A percentile compares a stretch with the other conserved stretches of the same genome.
Evolutionary conservation across 2,797 vertebrate genomes (phyloP).

Genomic region (Bradypus variegatus): DNA sequence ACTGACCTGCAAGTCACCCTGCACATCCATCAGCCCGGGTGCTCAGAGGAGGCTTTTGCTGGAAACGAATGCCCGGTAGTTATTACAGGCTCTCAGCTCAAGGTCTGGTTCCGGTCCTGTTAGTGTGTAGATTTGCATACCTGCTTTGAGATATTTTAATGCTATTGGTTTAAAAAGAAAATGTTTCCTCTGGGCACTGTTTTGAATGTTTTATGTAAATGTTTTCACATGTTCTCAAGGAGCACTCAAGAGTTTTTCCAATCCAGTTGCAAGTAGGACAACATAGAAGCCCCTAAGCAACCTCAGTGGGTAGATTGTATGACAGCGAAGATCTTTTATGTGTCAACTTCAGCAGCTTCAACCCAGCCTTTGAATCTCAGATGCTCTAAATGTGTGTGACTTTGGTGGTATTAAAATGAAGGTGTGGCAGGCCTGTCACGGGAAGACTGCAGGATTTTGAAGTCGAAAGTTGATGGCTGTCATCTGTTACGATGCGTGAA

Average conservation of each 20-base stretch:
- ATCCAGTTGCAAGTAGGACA: slow-evolving; percentile 45
- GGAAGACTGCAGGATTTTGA: neutral
- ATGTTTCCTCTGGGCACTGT: slow-evolving; percentile 52
- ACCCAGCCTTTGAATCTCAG: neutral
- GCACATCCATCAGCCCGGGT: no score
- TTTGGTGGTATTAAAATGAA: neutral
- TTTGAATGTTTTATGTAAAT: slow-evolving; percentile 62
- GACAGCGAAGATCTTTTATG: neutral
- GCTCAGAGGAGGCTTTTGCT: neutral
- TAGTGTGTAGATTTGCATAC: slow-evolving; percentile 52
- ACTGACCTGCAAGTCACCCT: neutral
- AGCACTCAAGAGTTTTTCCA: slow-evolving; percentile 47
- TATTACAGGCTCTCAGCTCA: slow-evolving; percentile 9
- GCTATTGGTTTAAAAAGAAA: slow-evolving; percentile 47
- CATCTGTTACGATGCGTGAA: neutral
- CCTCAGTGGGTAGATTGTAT: neutral
- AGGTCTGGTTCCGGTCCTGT: slow-evolving; percentile 48
- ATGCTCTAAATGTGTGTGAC: neutral
- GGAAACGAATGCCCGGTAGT: neutral
- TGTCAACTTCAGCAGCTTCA: neutral
- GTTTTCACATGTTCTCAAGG: slow-evolving; percentile 22
- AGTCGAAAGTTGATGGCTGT: neutral
- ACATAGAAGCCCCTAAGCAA: neutral
- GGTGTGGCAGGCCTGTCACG: neutral
- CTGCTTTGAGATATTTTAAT: slow-evolving; percentile 53